phyloP scores from a whole-genome alignment of 2,888 invertebrate genomes.

The Nomada ferruginata region DNA sequence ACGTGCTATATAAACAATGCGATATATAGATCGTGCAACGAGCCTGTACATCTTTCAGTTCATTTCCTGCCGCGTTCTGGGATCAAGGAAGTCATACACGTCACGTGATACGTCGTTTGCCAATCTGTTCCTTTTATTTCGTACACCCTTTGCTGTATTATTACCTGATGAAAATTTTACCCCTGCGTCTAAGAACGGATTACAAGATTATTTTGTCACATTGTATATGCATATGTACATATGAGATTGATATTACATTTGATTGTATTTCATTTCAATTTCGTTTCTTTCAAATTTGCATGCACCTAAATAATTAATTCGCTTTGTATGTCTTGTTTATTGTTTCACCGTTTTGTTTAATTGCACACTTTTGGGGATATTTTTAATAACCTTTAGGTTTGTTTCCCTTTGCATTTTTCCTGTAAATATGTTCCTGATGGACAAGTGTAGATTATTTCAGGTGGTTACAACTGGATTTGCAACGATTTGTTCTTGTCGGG shows the following conservation, averaged over 20 bases:
- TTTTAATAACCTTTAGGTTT: not conserved
- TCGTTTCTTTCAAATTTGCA: too few species aligned
- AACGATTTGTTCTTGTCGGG: not conserved
- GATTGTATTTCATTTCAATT: too few species aligned
- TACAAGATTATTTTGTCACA: too few species aligned
- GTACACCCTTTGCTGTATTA: not conserved
- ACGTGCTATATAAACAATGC: slow-evolving; percentile 59
- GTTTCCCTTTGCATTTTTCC: not conserved
- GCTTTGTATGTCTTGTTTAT: too few species aligned
- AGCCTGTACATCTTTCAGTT: slow-evolving; percentile 50
- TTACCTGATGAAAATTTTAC: not conserved
- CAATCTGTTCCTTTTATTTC: not conserved
- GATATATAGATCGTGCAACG: slow-evolving; percentile 38
- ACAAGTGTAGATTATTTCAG: not conserved
- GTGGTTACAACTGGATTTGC: too few species aligned
- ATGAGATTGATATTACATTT: too few species aligned
- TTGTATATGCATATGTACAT: too few species aligned
- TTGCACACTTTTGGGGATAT: not conserved
- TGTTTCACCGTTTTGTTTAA: not conserved
- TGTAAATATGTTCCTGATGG: not conserved
- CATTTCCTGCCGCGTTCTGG: slow-evolving; percentile 42
- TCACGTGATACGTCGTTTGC: slow-evolving; percentile 4
- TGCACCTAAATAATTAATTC: too few species aligned
- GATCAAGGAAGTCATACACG: slow-evolving; percentile 16
- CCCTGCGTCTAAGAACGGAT: too few species aligned